Conservation (phyloP, 1,140 invertebrate species). For the Rhyzopertha dominica region DNA sequence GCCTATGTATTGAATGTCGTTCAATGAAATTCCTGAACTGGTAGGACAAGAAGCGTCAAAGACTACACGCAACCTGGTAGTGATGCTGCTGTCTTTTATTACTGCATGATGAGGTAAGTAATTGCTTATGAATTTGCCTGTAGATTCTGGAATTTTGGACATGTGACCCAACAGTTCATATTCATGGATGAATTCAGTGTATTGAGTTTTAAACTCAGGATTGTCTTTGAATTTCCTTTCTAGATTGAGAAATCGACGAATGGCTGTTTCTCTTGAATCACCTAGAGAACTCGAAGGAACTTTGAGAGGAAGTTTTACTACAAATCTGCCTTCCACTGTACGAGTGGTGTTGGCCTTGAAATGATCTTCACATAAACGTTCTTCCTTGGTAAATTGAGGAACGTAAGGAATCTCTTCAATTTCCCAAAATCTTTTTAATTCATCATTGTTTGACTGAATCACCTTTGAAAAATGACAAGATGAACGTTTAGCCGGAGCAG, state of each 20-base stretch:
- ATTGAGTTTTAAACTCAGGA: too few species aligned
- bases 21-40: conserved; percentile 16
- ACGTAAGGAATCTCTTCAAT: too few species aligned
- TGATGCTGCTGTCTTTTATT: conserved; percentile 10
- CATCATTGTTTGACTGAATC: conserved; percentile 5
- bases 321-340: conserved; percentile 8
- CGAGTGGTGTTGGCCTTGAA: conserved; percentile 6
- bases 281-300: conserved; percentile 8
- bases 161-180: too few species aligned
- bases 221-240: conserved; percentile 8
- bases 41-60: conserved; percentile 20
- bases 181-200: too few species aligned
- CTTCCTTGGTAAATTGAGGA: too few species aligned
- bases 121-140: too few species aligned
- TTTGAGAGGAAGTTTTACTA: conserved; percentile 12
- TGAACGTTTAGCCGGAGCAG: too few species aligned
- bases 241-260: conserved; percentile 3
- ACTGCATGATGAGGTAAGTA: conserved; percentile 15
- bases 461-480: neutral
- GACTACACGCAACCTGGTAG: conserved; percentile 10
- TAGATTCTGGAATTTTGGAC: too few species aligned
- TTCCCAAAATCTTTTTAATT: too few species aligned
- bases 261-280: conserved; percentile 2
- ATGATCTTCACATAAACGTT: conserved; percentile 5
- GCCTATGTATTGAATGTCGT: conserved; percentile 4